A percentile compares a stretch with the other conserved stretches of the same genome.
These are phyloP conservation scores for Bothrops jararaca DNA, from an alignment of 2,113 vertebrate genomes.

Conservation along the genomic window DNA sequence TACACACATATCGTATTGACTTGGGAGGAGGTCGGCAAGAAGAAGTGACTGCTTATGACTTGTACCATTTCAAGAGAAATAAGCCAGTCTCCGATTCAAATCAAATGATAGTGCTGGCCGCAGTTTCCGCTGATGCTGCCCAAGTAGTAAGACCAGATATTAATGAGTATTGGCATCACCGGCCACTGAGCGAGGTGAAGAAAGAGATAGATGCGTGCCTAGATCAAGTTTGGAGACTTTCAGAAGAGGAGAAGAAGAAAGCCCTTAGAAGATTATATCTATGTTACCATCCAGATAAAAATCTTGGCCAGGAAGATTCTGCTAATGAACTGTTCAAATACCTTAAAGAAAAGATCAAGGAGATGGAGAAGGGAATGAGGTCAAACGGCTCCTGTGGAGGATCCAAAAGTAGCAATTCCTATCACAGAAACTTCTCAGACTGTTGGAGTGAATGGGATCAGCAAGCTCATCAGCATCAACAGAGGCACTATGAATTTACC, in stretches of 20 bases:
- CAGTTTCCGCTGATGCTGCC: slow-evolving; percentile 31
- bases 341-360: slow-evolving; percentile 63
- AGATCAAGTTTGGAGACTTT: slow-evolving; percentile 67
- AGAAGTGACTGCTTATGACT: slow-evolving; percentile 70
- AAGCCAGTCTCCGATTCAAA: slow-evolving; percentile 1
- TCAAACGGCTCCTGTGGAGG: not conserved
- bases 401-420: not conserved
- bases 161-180: slow-evolving; percentile 40
- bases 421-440: slow-evolving; percentile 19
- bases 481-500: slow-evolving; percentile 52
- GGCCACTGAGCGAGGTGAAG: slow-evolving; percentile 67
- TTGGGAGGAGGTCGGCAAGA: slow-evolving; percentile 57
- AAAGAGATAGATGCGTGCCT: slow-evolving; percentile 72
- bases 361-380: slow-evolving; percentile 37
- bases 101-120: not conserved
- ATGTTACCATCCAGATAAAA: slow-evolving; percentile 80
- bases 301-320: slow-evolving; percentile 54
- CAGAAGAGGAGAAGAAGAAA: slow-evolving; percentile 63
- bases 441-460: slow-evolving; percentile 68
- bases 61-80: slow-evolving; percentile 72
- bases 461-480: slow-evolving; percentile 68
- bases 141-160: not conserved
- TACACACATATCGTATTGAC: slow-evolving; percentile 66
- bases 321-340: slow-evolving; percentile 71
- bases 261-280: slow-evolving; percentile 74